phyloP scores from a whole-genome alignment of 2,888 invertebrate species.

The Dynastes grantii region DNA sequence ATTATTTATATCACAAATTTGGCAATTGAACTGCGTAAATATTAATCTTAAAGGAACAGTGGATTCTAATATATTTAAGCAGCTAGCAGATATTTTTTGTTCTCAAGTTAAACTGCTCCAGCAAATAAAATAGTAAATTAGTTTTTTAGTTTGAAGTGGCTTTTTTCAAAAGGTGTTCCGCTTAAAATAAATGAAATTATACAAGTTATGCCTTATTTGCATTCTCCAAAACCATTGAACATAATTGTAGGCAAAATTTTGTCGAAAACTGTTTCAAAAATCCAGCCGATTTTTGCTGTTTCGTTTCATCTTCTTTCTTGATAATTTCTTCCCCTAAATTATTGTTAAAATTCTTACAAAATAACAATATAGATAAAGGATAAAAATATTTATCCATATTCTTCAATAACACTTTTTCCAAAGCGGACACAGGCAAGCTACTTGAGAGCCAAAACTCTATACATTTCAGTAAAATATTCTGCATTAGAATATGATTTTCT shows the following conservation, averaged over 20 bases:
- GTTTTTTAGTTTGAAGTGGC: too few species aligned
- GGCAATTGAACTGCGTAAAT: too few species aligned
- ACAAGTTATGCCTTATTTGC: slow-evolving; percentile 66
- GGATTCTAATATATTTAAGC: too few species aligned
- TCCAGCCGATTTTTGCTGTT: slow-evolving; percentile 65
- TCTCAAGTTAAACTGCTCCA: too few species aligned
- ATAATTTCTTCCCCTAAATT: slow-evolving; percentile 65
- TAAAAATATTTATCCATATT: slow-evolving; percentile 71
- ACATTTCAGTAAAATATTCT: slow-evolving; percentile 69
- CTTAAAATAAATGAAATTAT: too few species aligned
- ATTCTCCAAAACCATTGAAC: slow-evolving; percentile 70
- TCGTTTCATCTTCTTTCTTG: slow-evolving; percentile 59
- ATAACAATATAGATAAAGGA: slow-evolving; percentile 69
- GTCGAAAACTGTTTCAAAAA: slow-evolving; percentile 70
- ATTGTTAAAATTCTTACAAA: slow-evolving; percentile 69
- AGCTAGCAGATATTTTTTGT: too few species aligned
- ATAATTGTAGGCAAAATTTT: slow-evolving; percentile 70
- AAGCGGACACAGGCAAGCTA: slow-evolving; percentile 66
- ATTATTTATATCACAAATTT: too few species aligned
- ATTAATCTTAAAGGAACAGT: too few species aligned
- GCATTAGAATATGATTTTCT: slow-evolving; percentile 71
- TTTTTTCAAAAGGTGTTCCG: too few species aligned
- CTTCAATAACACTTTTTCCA: slow-evolving; percentile 68
- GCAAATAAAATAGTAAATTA: too few species aligned
- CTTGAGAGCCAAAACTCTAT: slow-evolving; percentile 70